Conservation (phyloP, 1,140 invertebrate species). For the Meloidogyne hapla region DNA sequence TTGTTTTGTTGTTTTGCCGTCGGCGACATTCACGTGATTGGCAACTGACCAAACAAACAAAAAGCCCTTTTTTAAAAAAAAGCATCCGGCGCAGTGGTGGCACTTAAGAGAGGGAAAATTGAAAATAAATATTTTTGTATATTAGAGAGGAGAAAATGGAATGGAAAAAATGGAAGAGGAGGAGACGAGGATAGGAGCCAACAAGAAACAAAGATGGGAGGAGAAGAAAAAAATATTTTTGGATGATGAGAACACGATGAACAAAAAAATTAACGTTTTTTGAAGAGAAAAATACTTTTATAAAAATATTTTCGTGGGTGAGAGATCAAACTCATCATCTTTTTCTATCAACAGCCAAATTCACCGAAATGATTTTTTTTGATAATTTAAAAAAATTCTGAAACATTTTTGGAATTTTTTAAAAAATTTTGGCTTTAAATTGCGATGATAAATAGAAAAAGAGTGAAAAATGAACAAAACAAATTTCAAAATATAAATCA, state of each 20-base stretch:
- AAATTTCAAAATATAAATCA: too few relatives aligned
- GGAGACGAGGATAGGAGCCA: neutral
- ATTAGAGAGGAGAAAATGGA: neutral
- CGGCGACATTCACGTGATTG: conserved; percentile 29
- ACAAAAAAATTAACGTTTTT: neutral
- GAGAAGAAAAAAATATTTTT: neutral
- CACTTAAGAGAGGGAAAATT: neutral
- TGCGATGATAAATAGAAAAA: too few relatives aligned
- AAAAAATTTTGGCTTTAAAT: too few relatives aligned
- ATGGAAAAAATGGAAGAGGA: neutral
- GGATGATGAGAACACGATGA: neutral
- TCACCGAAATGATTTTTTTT: too few relatives aligned
- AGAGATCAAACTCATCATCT: neutral
- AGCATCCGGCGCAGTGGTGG: conserved; percentile 7
- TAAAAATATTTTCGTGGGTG: neutral
- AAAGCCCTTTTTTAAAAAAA: neutral
- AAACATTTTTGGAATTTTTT: too few relatives aligned
- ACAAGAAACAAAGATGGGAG: conserved; percentile 1
- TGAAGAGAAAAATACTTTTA: neutral
- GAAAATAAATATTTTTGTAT: neutral
- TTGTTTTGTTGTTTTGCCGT: conserved; percentile 6
- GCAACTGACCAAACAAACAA: conserved; percentile 28
- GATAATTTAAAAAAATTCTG: too few relatives aligned
- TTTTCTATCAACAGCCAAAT: too few relatives aligned
- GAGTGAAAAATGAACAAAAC: too few relatives aligned